A percentile compares a stretch with the other conserved stretches of the same genome.
phyloP scores from a whole-genome alignment of 1,140 invertebrate species.

The Episyrphus balteatus region DNA sequence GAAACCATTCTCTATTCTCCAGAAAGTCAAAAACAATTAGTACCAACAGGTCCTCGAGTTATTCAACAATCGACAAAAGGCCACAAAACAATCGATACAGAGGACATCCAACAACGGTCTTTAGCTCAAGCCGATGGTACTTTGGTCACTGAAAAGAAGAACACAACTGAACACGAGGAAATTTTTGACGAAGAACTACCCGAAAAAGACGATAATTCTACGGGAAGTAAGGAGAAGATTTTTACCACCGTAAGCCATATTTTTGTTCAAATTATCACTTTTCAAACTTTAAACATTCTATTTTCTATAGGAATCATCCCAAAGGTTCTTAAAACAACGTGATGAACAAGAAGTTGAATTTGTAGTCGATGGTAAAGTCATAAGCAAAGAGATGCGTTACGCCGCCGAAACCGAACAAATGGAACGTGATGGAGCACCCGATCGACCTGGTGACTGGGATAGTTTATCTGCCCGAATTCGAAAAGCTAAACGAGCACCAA shows the following conservation, averaged over 20 bases:
- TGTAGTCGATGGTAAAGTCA: constrained; percentile 57
- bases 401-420: constrained; percentile 63
- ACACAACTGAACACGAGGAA: constrained; percentile 72
- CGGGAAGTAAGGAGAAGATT: constrained; percentile 19
- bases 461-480: constrained; percentile 61
- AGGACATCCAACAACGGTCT: constrained; percentile 58
- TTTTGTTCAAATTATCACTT: not conserved
- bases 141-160: constrained; percentile 69
- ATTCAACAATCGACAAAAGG: constrained; percentile 64
- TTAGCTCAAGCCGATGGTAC: constrained; percentile 64
- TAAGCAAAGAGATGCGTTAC: constrained; percentile 64
- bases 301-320: constrained; percentile 21
- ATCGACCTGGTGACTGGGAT: constrained; percentile 58
- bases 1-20: constrained; percentile 51
- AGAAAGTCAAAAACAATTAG: constrained; percentile 46
- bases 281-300: not conserved
- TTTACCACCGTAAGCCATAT: constrained; percentile 14
- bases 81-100: constrained; percentile 70
- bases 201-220: constrained; percentile 41
- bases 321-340: constrained; percentile 39
- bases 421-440: constrained; percentile 51
- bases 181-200: constrained; percentile 64
- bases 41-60: constrained; percentile 53
- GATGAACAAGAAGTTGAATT: constrained; percentile 68
- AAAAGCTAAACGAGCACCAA: constrained; percentile 47